Evolutionary conservation across 2,113 vertebrate species (phyloP), one percentile per base, ranked within the genome.

Genomic region (Xiphias gladius): DNA sequence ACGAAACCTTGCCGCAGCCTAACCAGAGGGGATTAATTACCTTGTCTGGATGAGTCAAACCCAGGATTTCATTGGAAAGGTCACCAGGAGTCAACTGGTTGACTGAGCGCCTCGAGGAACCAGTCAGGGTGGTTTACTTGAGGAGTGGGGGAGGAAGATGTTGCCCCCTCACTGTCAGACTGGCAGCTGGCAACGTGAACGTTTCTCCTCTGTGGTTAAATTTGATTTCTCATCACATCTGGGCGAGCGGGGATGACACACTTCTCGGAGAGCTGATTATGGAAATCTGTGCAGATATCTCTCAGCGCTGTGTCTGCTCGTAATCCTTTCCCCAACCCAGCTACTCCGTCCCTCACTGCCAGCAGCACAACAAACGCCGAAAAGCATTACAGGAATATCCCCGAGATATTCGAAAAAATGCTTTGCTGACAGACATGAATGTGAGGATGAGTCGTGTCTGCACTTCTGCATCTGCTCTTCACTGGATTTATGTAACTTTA

Each of bases 371-470:
- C 71, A 87, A 61, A 69, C 7, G 39, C 79, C 1, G 28, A 78
- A 68, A 76, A 68, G 80, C 68, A 69, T 89, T 80, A 85, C 24
- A 67, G 73, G 83, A 80, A 82, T 73, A 87, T 90, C 85, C 74
- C 84, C 20, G 52, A 75, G 78, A 91, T 70, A 65, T 77, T 73
- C 5, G n/a, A 32, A 65, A 57, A 73, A 91, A 83, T 79, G 67
- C 78, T 81, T 52, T 4, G n/a, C 70, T 90, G 91, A 85, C 70
- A 84, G 83, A 88, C 76, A 5, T 19, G 65, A 86, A 61, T 66
- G 67, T 58, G 48, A 57, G 58, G 78, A 81, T 55, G 61, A 70
- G 20, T 77, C 11, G 20, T 37, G 65, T 83, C 57, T 7, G 71
- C 73, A 46, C 52, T 4, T 52, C 8, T 22, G 46, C 52, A 26